These are phyloP conservation scores for Piprites chloris DNA, from an alignment of 2,113 vertebrate species.

Conservation along the genomic window DNA sequence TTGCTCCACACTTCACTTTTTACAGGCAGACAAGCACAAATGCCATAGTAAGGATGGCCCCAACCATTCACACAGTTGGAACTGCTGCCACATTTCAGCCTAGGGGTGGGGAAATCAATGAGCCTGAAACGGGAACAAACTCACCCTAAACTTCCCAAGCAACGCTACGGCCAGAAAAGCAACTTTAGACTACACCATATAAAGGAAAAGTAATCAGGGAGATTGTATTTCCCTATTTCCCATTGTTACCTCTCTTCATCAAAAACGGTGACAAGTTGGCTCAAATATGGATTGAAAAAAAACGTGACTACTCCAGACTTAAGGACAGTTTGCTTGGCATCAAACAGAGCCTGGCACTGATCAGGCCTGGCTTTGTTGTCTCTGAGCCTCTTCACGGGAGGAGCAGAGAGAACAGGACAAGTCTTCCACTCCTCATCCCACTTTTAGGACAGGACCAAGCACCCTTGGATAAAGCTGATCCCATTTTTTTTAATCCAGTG, in stretches of 20 bases:
- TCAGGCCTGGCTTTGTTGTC: too few relatives aligned
- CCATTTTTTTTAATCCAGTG: not conserved
- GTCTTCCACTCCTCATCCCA: not conserved
- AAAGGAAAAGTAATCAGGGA: not conserved
- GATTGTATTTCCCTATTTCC: rapidly evolving
- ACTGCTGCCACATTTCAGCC: not conserved
- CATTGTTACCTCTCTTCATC: not conserved
- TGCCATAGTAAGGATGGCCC: rapidly evolving
- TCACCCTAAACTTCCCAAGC: not conserved
- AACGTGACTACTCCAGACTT: not conserved
- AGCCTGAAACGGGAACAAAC: not conserved
- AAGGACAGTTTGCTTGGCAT: not conserved
- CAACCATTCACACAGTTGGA: not conserved
- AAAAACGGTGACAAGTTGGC: not conserved
- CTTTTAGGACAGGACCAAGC: not conserved
- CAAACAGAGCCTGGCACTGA: too few relatives aligned
- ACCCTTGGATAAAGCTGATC: not conserved
- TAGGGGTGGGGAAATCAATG: not conserved
- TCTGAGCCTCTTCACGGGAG: too few relatives aligned
- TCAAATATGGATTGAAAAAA: not conserved
- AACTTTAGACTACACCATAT: not conserved
- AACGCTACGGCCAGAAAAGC: not conserved
- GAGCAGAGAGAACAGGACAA: not conserved
- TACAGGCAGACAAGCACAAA: not conserved
- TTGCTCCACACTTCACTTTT: not conserved